Percentiles rank a stretch among this genome's conserved stretches.
Evolutionary conservation across 2,113 vertebrate genomes (phyloP).

Genomic region (Lucifuga dentata): DNA sequence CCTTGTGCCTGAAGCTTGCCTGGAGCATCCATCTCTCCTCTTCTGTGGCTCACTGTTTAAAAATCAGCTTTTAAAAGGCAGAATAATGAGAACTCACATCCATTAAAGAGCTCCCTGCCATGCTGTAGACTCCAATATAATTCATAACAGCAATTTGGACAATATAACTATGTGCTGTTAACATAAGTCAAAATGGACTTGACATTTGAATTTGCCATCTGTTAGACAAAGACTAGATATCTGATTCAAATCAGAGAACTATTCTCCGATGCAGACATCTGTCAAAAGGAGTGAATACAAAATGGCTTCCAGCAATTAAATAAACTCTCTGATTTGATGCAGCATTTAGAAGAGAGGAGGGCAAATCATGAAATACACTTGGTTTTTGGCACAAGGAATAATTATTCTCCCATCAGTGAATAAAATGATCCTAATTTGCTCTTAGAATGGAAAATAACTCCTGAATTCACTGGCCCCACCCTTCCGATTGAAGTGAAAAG

Average conservation of each 20-base stretch:
- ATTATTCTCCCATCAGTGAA: constrained; percentile 53
- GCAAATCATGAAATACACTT: constrained; percentile 31
- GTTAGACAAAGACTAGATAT: constrained; percentile 21
- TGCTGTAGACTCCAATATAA: neutral
- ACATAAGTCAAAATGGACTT: constrained; percentile 1
- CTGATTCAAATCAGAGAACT: constrained; percentile 47
- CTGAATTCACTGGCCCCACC: constrained; percentile 65
- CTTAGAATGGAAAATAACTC: constrained; percentile 48
- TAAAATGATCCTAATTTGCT: constrained; percentile 68
- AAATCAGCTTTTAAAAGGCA: neutral
- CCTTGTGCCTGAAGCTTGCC: constrained; percentile 45
- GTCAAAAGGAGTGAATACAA: constrained; percentile 57
- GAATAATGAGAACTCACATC: constrained; percentile 20
- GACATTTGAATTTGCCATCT: constrained; percentile 23
- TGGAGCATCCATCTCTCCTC: constrained; percentile 6
- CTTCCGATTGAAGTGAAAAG: constrained; percentile 60
- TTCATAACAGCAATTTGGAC: neutral
- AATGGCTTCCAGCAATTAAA: constrained; percentile 67
- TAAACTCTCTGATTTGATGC: constrained; percentile 43
- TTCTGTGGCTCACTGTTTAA: constrained; percentile 9
- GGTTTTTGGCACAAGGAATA: constrained; percentile 34
- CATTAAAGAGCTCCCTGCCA: neutral
- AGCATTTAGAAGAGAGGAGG: constrained; percentile 33
- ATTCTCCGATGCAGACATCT: constrained; percentile 40
- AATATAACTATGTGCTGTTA: neutral